Evolutionary conservation across 2,113 vertebrate genomes (phyloP).

Genomic region (Tursiops truncatus): DNA sequence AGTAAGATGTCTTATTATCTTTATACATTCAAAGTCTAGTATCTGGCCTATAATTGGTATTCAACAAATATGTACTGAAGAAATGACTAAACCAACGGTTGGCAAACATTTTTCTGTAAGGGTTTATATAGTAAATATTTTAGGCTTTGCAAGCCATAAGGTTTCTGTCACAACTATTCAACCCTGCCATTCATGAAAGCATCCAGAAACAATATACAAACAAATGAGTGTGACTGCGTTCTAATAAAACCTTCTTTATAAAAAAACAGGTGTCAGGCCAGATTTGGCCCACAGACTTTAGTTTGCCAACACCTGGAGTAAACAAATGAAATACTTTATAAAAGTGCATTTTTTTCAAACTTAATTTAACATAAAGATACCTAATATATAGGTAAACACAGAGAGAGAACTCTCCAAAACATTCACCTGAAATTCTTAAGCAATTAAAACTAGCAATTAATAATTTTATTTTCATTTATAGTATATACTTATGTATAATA

Average conservation of each 20-base stretch:
- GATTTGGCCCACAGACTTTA: neutral
- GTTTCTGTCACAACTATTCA: constrained; percentile 16
- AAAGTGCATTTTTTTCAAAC: neutral
- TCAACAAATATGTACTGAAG: neutral
- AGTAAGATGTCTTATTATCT: neutral
- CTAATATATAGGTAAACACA: neutral
- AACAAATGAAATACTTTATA: neutral
- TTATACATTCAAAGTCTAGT: neutral
- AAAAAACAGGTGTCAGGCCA: neutral
- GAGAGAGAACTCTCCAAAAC: neutral
- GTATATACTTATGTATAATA: neutral
- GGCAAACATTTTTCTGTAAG: neutral
- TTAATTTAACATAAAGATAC: constrained; percentile 27
- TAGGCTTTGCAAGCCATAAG: neutral
- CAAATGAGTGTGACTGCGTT: neutral
- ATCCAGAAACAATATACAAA: neutral
- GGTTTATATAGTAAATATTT: neutral
- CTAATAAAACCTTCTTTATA: constrained; percentile 12
- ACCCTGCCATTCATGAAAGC: neutral
- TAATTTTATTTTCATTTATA: neutral
- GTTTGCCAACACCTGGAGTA: neutral
- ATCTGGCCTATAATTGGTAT: neutral
- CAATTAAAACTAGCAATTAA: constrained; percentile 36
- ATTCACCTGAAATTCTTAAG: constrained; percentile 14
- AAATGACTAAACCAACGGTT: neutral